Evolutionary conservation across 2,888 invertebrate genomes (phyloP).

Genomic region (Pardosa pseudoannulata): DNA sequence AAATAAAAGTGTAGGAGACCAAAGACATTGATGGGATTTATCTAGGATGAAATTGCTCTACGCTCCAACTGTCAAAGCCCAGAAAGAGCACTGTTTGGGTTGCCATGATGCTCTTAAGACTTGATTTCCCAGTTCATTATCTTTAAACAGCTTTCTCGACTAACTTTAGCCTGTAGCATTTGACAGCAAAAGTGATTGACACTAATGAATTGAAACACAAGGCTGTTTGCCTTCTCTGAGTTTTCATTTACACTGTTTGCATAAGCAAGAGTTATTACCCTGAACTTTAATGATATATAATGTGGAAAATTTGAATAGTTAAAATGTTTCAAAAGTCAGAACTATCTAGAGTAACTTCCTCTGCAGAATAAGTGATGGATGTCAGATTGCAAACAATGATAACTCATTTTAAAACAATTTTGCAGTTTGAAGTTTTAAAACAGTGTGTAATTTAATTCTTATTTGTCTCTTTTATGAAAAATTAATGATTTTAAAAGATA

Average conservation of each 20-base stretch:
- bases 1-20: constrained; percentile 15
- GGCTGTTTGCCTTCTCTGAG: neutral
- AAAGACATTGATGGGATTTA: neutral
- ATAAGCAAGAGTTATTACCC: neutral
- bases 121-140: constrained; percentile 44
- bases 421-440: no score
- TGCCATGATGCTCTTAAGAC: constrained; percentile 34
- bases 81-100: constrained; percentile 19
- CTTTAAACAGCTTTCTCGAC: constrained; percentile 48
- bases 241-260: neutral
- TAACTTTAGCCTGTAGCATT: constrained; percentile 14
- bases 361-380: no score
- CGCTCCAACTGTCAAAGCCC: constrained; percentile 28
- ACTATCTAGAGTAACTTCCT: no score
- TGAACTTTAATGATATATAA: neutral
- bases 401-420: no score
- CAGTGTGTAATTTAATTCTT: no score
- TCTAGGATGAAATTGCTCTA: constrained; percentile 28
- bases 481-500: no score
- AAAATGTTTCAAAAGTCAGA: no score
- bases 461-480: no score
- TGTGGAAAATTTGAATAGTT: neutral
- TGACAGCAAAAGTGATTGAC: constrained; percentile 26
- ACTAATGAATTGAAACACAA: constrained; percentile 44
- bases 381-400: no score